These are phyloP conservation scores for Fistularia commersonii DNA, from an alignment of 2,797 vertebrate species.

Conservation along the genomic window DNA sequence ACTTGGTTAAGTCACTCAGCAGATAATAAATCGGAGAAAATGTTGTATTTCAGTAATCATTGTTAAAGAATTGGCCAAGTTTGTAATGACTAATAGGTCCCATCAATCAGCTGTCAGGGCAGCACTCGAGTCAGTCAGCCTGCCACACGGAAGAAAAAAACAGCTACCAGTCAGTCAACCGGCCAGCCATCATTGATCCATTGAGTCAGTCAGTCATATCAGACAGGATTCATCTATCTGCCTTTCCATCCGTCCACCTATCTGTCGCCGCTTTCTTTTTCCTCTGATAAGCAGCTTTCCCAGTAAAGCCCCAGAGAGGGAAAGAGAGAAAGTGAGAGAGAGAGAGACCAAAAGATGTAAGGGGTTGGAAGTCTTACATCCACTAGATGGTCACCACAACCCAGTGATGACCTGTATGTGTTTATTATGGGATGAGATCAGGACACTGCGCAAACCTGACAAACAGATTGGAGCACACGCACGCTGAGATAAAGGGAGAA, in stretches of 20 bases:
- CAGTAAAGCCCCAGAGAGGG: slow-evolving; percentile 61
- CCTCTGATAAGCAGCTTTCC: slow-evolving; percentile 66
- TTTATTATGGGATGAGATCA: slow-evolving; percentile 65
- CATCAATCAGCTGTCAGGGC: slow-evolving; percentile 21
- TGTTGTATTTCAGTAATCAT: slow-evolving; percentile 11
- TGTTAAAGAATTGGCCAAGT: slow-evolving; percentile 16
- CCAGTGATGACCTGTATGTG: slow-evolving; percentile 58
- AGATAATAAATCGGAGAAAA: slow-evolving; percentile 4
- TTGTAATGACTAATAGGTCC: slow-evolving; percentile 11
- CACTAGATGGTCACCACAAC: slow-evolving; percentile 53
- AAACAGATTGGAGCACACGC: slow-evolving; percentile 54
- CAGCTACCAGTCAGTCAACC: slow-evolving; percentile 35
- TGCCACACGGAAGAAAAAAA: slow-evolving; percentile 28
- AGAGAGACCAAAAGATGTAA: slow-evolving; percentile 20
- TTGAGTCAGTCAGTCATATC: slow-evolving; percentile 60
- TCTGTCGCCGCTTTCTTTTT: slow-evolving; percentile 59
- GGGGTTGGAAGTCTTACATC: slow-evolving; percentile 45
- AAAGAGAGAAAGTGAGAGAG: slow-evolving; percentile 2
- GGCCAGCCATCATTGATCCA: slow-evolving; percentile 49
- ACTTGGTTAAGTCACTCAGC: background rate
- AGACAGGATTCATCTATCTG: slow-evolving; percentile 67
- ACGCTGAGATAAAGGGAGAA: slow-evolving; percentile 37
- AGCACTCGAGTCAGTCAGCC: slow-evolving; percentile 25
- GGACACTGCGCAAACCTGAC: slow-evolving; percentile 45
- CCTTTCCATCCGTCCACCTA: slow-evolving; percentile 56